These are phyloP conservation scores for Alexandromys fortis DNA, from an alignment of 2,113 vertebrate genomes.

Conservation along the genomic window DNA sequence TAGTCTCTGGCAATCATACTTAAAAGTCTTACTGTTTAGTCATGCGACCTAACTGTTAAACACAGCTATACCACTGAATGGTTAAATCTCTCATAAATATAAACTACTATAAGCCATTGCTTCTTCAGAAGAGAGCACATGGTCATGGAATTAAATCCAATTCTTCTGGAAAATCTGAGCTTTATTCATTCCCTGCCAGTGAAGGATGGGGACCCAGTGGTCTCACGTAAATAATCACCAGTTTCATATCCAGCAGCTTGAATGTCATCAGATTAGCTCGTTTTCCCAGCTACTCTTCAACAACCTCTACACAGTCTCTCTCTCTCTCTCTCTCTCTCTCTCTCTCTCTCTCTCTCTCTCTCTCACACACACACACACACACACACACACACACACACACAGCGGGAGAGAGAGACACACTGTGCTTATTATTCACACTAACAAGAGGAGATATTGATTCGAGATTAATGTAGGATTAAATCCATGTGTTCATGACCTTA, in stretches of 20 bases:
- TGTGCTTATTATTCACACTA: conserved; percentile 69
- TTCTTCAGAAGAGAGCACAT: neutral
- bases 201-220: neutral
- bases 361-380: no score
- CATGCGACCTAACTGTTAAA: neutral
- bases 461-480: conserved; percentile 72
- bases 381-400: no score
- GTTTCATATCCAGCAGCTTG: conserved; percentile 67
- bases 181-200: neutral
- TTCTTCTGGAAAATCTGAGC: neutral
- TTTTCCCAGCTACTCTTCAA: conserved; percentile 64
- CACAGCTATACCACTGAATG: neutral
- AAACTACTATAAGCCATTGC: neutral
- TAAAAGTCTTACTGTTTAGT: neutral
- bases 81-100: neutral
- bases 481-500: conserved; percentile 71
- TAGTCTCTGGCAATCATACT: neutral
- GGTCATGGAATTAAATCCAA: neutral
- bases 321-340: no score
- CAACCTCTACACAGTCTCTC: conserved; percentile 50
- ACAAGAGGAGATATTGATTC: conserved; percentile 74
- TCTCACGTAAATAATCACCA: conserved; percentile 56
- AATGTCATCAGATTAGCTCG: conserved; percentile 58
- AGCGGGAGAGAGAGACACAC: neutral
- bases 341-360: no score